A percentile compares a stretch with the other conserved stretches of the same genome.
These are phyloP conservation scores for Rhinoderma darwinii DNA, from an alignment of 2,113 vertebrate genomes.

Conservation along the genomic window DNA sequence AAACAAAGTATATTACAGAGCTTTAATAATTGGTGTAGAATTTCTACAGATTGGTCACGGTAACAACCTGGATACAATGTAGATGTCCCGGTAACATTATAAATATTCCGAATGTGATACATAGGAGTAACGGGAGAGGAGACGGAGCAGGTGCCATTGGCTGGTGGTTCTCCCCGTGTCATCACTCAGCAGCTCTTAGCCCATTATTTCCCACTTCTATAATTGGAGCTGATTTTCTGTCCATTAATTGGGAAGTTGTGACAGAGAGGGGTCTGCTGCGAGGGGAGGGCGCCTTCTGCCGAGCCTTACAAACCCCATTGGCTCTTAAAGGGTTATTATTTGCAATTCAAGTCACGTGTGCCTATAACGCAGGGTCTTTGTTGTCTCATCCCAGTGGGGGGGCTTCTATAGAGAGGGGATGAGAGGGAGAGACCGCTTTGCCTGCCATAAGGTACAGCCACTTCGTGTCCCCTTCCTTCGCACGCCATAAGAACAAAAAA, in stretches of 20 bases:
- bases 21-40: neutral
- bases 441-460: slow-evolving; percentile 35
- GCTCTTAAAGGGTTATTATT: slow-evolving; percentile 55
- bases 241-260: slow-evolving; percentile 12
- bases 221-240: neutral
- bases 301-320: neutral
- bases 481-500: neutral
- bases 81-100: too few species aligned
- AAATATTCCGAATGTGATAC: too few species aligned
- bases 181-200: neutral
- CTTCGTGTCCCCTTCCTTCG: neutral
- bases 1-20: neutral
- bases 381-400: slow-evolving; percentile 55
- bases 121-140: too few species aligned
- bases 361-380: slow-evolving; percentile 58
- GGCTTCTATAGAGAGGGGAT: slow-evolving; percentile 54
- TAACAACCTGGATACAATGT: too few species aligned
- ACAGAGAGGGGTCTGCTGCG: neutral
- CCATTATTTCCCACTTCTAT: neutral
- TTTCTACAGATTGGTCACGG: too few species aligned
- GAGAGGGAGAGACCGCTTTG: slow-evolving; percentile 43
- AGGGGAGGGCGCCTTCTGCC: neutral
- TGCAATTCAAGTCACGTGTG: slow-evolving; percentile 54
- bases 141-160: neutral
- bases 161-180: neutral